Percentiles rank a stretch among this genome's conserved stretches.
Evolutionary conservation across 2,888 invertebrate species (phyloP).

Genomic region (Torymus auratus): DNA sequence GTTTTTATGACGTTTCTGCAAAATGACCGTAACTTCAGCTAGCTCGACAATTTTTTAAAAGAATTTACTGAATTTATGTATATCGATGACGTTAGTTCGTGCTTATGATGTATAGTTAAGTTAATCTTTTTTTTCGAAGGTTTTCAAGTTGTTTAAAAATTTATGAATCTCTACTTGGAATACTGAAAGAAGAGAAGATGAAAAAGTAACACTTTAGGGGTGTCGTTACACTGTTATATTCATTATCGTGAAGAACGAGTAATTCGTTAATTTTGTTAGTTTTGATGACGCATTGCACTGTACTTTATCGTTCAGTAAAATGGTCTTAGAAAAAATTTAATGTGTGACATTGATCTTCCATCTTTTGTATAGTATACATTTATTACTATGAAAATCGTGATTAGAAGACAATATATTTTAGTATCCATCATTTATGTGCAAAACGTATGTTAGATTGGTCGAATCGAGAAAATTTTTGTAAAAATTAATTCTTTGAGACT

Average conservation of each 20-base stretch:
- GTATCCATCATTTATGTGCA: conserved; percentile 41
- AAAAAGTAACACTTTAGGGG: conserved; percentile 34
- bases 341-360: conserved; percentile 46
- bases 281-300: conserved; percentile 7
- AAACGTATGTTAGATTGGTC: conserved; percentile 31
- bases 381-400: conserved; percentile 47
- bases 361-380: conserved; percentile 52
- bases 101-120: conserved; percentile 38
- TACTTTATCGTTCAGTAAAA: conserved; percentile 12
- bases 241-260: conserved; percentile 43
- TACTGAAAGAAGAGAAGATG: conserved; percentile 20
- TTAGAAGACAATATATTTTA: conserved; percentile 55
- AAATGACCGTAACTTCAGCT: neutral
- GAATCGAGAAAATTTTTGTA: conserved; percentile 41
- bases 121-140: conserved; percentile 6
- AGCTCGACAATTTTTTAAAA: conserved; percentile 12
- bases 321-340: conserved; percentile 25
- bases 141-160: conserved; percentile 44
- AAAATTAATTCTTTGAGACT: conserved; percentile 38
- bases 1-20: conserved; percentile 25
- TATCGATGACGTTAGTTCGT: conserved; percentile 36
- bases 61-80: conserved; percentile 31
- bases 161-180: conserved; percentile 36
- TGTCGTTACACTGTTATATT: conserved; percentile 39
- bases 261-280: conserved; percentile 28